Evolutionary conservation across 2,797 vertebrate genomes (phyloP).

Genomic region (Danio kyathit): DNA sequence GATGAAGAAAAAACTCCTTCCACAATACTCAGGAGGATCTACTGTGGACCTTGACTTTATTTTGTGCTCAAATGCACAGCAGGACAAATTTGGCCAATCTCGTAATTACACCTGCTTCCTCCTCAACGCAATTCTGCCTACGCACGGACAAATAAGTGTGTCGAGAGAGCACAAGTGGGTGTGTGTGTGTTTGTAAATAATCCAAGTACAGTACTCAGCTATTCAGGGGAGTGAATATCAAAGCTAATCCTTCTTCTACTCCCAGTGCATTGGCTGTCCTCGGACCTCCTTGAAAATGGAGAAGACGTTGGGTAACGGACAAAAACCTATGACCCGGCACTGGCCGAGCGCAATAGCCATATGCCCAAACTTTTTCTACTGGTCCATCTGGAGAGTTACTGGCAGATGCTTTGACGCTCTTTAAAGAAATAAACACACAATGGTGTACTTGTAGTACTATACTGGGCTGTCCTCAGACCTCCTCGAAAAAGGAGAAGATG

Average conservation of each 20-base stretch:
- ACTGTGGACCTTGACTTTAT: conserved; percentile 26
- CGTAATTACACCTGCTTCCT: conserved; percentile 16
- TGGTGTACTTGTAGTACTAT: not conserved
- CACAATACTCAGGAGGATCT: conserved; percentile 2
- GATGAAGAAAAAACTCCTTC: not conserved
- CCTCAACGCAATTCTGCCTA: conserved; percentile 10
- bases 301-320: not conserved
- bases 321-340: conserved; percentile 6
- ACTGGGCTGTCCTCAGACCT: not conserved
- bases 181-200: conserved; percentile 23
- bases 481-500: not conserved
- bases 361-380: no score
- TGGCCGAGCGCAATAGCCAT: no score
- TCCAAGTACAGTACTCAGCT: conserved; percentile 6
- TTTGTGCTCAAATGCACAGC: conserved; percentile 41
- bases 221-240: conserved; percentile 22
- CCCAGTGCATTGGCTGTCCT: not conserved
- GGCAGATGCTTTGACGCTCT: no score
- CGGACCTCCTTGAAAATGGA: conserved; percentile 1
- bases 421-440: no score
- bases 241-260: conserved; percentile 35
- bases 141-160: conserved; percentile 15
- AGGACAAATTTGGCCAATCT: conserved; percentile 32
- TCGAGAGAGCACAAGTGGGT: not conserved
- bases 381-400: no score